A percentile compares a stretch with the other conserved stretches of the same genome.
phyloP scores from a whole-genome alignment of 2,113 vertebrate species.

The Sakesphorus luctuosus region DNA sequence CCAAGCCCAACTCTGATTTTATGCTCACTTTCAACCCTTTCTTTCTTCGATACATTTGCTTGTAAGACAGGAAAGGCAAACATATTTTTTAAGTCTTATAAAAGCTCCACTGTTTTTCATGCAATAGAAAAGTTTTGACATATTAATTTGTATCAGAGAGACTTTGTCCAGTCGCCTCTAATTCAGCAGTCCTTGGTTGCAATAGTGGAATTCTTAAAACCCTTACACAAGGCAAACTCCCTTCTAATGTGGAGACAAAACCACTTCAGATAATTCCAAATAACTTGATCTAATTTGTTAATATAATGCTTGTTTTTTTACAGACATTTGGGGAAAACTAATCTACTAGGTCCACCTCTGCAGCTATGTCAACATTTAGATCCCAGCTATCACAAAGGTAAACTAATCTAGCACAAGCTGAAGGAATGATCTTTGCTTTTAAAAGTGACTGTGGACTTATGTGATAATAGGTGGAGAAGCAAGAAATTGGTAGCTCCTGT shows the following conservation, averaged over 20 bases:
- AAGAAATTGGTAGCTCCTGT: neutral
- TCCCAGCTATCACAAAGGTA: neutral
- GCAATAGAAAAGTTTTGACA: neutral
- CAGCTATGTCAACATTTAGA: neutral
- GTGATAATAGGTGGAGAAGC: neutral
- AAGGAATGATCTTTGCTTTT: neutral
- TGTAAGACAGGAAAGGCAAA: neutral
- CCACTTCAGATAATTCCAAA: neutral
- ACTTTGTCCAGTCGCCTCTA: neutral
- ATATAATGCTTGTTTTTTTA: neutral
- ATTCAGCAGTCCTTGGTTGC: neutral
- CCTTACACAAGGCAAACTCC: neutral
- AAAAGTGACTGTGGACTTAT: neutral
- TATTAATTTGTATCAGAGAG: accelerated
- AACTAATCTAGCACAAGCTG: neutral
- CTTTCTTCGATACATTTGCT: neutral
- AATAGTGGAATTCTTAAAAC: neutral
- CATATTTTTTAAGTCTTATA: neutral
- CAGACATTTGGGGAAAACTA: neutral
- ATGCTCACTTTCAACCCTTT: neutral
- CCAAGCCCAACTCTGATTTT: neutral
- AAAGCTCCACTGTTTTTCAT: neutral
- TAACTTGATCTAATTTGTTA: neutral
- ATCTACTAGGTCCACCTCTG: neutral
- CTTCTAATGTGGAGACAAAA: neutral